Evolutionary conservation across 1,140 invertebrate species (phyloP).

Genomic region (Drosophila teissieri): DNA sequence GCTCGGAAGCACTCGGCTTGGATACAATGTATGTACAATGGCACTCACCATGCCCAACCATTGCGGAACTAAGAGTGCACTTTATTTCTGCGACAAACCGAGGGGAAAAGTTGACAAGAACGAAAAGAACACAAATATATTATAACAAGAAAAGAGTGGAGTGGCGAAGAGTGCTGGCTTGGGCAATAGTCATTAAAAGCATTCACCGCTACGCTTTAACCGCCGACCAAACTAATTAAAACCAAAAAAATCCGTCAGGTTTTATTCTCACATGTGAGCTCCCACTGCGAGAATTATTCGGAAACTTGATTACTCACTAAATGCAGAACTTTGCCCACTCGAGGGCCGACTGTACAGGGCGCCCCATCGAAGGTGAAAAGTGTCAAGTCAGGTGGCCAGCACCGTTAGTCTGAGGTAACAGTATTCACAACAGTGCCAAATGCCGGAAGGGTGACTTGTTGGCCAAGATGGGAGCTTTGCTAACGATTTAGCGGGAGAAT

Average conservation of each 20-base stretch:
- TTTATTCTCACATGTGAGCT: conserved; percentile 24
- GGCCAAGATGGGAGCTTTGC: neutral
- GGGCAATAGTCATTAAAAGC: conserved; percentile 61
- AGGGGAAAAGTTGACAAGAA: conserved; percentile 35
- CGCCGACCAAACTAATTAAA: conserved; percentile 72
- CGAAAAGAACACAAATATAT: conserved; percentile 22
- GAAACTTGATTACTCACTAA: conserved; percentile 47
- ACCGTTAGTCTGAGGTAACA: conserved; percentile 66
- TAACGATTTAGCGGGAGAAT: conserved; percentile 8
- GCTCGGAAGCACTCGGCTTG: conserved; percentile 9
- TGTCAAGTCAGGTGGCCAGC: conserved; percentile 59
- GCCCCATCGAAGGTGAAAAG: conserved; percentile 41
- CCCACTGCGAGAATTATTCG: conserved; percentile 42
- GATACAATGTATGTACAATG: conserved; percentile 9
- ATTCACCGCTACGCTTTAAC: conserved; percentile 64
- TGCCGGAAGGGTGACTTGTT: conserved; percentile 27
- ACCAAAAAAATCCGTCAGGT: conserved; percentile 63
- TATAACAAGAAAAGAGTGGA: conserved; percentile 13
- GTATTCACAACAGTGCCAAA: conserved; percentile 63
- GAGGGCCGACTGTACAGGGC: conserved; percentile 26
- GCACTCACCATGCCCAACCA: neutral
- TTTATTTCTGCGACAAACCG: conserved; percentile 37
- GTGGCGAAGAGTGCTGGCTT: conserved; percentile 19
- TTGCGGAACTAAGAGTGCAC: conserved; percentile 50
- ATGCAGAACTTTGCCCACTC: conserved; percentile 10